These are phyloP conservation scores for Nowickia ferox DNA, from an alignment of 2,888 invertebrate species.

Conservation along the genomic window DNA sequence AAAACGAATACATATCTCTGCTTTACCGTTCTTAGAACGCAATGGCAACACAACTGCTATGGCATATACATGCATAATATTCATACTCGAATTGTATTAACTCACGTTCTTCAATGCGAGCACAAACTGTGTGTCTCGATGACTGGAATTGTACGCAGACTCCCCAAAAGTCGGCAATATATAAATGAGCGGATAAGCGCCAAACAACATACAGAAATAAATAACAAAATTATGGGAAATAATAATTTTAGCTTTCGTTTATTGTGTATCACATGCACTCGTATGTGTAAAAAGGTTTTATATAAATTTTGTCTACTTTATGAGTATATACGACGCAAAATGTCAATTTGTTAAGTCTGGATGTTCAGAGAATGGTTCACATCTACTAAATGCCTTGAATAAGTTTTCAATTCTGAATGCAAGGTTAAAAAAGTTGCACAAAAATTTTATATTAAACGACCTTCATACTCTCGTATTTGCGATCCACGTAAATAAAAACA, in stretches of 20 bases:
- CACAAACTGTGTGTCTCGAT: background rate
- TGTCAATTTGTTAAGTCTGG: slow-evolving; percentile 60
- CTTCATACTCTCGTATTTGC: slow-evolving; percentile 56
- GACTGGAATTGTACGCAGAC: slow-evolving; percentile 47
- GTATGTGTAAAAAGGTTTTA: slow-evolving; percentile 32
- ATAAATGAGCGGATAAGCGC: slow-evolving; percentile 57
- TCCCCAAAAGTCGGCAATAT: slow-evolving; percentile 54
- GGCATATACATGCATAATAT: slow-evolving; percentile 10
- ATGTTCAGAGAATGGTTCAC: slow-evolving; percentile 68
- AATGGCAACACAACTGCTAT: slow-evolving; percentile 32
- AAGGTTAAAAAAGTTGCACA: slow-evolving; percentile 64
- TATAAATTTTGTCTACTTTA: slow-evolving; percentile 17
- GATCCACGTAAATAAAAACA: slow-evolving; percentile 27
- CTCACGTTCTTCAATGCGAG: slow-evolving; percentile 26
- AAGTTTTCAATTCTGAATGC: slow-evolving; percentile 62
- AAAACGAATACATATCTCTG: slow-evolving; percentile 39
- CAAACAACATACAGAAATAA: slow-evolving; percentile 60
- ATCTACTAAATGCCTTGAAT: slow-evolving; percentile 59
- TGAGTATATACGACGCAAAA: slow-evolving; percentile 63
- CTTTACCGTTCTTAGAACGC: slow-evolving; percentile 10
- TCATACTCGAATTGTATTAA: background rate
- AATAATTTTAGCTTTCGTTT: slow-evolving; percentile 40
- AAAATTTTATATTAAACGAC: slow-evolving; percentile 50
- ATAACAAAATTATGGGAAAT: slow-evolving; percentile 16
- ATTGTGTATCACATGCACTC: slow-evolving; percentile 35